These are phyloP conservation scores for Apamea sordens DNA, from an alignment of 2,888 invertebrate genomes.

Conservation along the genomic window DNA sequence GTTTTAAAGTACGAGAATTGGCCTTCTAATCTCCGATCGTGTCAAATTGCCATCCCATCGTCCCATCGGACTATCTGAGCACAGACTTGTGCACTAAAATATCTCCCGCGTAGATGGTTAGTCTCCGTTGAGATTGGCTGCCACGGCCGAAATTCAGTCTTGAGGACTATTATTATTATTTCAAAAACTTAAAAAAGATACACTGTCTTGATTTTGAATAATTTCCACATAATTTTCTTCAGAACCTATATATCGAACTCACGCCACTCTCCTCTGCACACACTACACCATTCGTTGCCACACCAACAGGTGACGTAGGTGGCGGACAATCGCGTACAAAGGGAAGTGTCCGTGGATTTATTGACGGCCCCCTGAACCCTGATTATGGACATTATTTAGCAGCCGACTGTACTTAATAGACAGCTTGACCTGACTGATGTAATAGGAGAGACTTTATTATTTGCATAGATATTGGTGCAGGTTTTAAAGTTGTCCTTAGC, in stretches of 20 bases:
- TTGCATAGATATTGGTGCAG: conserved; percentile 38
- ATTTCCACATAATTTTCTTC: too few species aligned
- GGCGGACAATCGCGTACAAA: conserved; percentile 64
- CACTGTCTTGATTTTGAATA: too few species aligned
- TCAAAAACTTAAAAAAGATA: too few species aligned
- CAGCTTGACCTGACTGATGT: conserved; percentile 49
- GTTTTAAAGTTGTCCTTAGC: conserved; percentile 8
- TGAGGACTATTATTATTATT: too few species aligned
- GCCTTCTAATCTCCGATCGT: too few species aligned
- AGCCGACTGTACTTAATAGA: conserved; percentile 48
- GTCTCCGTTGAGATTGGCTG: too few species aligned
- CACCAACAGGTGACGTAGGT: conserved; percentile 65
- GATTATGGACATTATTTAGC: conserved; percentile 66
- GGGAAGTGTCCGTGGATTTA: conserved; percentile 66
- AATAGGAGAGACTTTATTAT: conserved; percentile 35
- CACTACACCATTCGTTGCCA: conserved; percentile 26
- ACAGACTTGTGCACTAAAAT: too few species aligned
- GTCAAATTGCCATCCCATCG: too few species aligned
- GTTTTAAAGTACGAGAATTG: too few species aligned
- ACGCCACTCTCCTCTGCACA: conserved; percentile 22
- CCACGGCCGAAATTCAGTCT: too few species aligned
- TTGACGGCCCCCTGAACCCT: conserved; percentile 63
- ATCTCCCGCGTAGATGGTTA: too few species aligned
- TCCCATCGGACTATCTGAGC: too few species aligned
- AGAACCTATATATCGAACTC: not conserved